Evolutionary conservation across 1,140 invertebrate species (phyloP), one percentile per base, ranked within the genome.

Genomic region (Danaus plexippus): DNA sequence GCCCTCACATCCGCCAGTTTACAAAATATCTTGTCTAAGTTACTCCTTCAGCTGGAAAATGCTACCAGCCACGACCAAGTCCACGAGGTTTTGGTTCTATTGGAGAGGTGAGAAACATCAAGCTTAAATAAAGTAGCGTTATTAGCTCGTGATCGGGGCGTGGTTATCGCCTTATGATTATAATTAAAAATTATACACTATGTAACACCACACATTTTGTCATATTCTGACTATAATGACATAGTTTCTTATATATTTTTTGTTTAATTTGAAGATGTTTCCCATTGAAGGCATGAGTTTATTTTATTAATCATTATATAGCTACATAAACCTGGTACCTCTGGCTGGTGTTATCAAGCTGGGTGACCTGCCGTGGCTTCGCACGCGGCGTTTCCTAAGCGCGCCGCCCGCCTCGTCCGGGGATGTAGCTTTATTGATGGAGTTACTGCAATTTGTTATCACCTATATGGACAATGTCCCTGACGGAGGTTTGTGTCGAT

Each of bases 31-130:
- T 85, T 87, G 51, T 77, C 88, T 43, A 84, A 87, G 55, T 85
- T 87, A 51, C 64, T 92, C 9, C 76, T 88, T 11, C 81, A 80
- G n/a, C 80, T 92, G 43, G 90, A 92, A 67, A 92, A 90, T 76
- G 91, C 90, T 9, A 90, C 88, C 0, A 87, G 88, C 0, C 91
- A 92, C 59, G 70, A 75, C 32, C 81, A 86, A 59, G 90, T 91
- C 13, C 75, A 69, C 11, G 83, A 88, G 44, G 85, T 88, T 5
- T 59, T 92, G 1, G 78, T 87, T 66, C 83, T 87, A 44, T 67
- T 92, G 10, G 88, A 86, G 52, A 88, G 89, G 90, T 92, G 85
- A 75, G 67, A 32, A 6, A 32, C 22, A 32, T 32, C 22, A 32
- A 32, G 22, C 22, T 32, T 3, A 32, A 32, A 3, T 32, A 32